Base-by-base conservation (phyloP, 2,888 invertebrate genomes). In the Oxytorus armatus region DNA sequence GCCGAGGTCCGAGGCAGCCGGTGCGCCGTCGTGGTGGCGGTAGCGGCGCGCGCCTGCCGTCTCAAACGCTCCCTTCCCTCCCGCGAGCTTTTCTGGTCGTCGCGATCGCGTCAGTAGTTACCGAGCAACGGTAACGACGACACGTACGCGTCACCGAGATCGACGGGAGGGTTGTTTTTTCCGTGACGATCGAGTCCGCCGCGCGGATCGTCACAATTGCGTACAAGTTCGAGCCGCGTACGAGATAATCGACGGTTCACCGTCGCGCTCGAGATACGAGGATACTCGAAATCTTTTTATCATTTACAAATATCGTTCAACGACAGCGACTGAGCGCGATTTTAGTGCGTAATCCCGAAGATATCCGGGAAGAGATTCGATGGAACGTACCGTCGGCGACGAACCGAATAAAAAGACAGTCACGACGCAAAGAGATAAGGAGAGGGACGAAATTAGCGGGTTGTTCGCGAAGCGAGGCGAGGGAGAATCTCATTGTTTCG, bases 51-150 rank as follows among this genome's bases (percentile, higher is more conserved):
- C 76, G 61, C 72, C 44, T 39, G 33, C 25, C 68, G 18, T 36
- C 77, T 42, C 33, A 14, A 11, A 7, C 42, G 8, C 51, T 25
- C 14, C 18, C 21, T 25, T 0, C 11, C 25, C 25, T 11, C 23
- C 10, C 10, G 42, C n/a, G 63, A 65, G 49, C 25, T 33, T 14
- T 69, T 16, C 39, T 33, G 51, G 53, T 51, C 53, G 33, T 49
- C 68, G 61, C 59, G 68, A 77, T 49, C 76, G 73, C 80, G 76
- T 80, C 77, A 80, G 80, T 80, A 77, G 73, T 80, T 77, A 77
- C 80, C 80, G 80, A 80, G 77, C 63, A 49, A 33, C 63, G 77
- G 68, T 73, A 47, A 69, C 80, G 77, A 70, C 39, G 33, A 18
- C 21, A 69, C 79, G 74, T 18, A 63, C 57, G 68, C 57, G 75